Evolutionary conservation across 1,140 invertebrate genomes (phyloP).

Genomic region (Melipona quadrifasciata): DNA sequence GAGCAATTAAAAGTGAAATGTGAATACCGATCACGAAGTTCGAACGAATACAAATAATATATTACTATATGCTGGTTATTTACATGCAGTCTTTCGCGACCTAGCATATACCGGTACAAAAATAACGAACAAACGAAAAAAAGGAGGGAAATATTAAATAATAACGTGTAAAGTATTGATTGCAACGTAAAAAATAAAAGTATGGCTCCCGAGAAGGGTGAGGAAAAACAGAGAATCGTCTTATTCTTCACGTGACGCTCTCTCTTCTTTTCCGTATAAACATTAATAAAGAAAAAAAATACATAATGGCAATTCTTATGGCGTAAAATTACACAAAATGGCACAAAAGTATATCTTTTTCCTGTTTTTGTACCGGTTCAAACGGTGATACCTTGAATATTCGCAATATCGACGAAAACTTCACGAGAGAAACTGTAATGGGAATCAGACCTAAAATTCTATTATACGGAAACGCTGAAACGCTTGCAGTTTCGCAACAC

Average conservation of each 20-base stretch:
- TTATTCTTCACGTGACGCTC: neutral
- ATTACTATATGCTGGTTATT: constrained; percentile 66
- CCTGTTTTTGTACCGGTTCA: constrained; percentile 30
- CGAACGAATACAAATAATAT: constrained; percentile 52
- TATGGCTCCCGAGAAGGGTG: constrained; percentile 23
- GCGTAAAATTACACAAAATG: constrained; percentile 58
- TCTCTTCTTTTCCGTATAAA: constrained; percentile 3
- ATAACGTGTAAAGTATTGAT: constrained; percentile 1
- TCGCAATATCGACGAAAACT: constrained; percentile 3
- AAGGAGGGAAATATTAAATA: neutral
- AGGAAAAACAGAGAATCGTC: neutral
- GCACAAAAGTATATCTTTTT: constrained; percentile 50
- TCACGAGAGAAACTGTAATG: neutral
- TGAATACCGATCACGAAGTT: constrained; percentile 32
- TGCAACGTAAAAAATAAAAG: constrained; percentile 33
- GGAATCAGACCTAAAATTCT: neutral
- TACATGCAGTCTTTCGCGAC: constrained; percentile 67
- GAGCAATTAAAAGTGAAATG: neutral
- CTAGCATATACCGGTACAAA: constrained; percentile 51
- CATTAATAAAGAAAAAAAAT: constrained; percentile 39
- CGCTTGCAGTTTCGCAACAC: neutral
- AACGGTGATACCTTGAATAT: neutral
- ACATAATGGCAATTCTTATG: constrained; percentile 69
- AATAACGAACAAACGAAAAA: constrained; percentile 43
- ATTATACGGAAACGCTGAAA: no score